Base-by-base conservation (phyloP, 2,888 invertebrate species). In the Teleiodes luculella region DNA sequence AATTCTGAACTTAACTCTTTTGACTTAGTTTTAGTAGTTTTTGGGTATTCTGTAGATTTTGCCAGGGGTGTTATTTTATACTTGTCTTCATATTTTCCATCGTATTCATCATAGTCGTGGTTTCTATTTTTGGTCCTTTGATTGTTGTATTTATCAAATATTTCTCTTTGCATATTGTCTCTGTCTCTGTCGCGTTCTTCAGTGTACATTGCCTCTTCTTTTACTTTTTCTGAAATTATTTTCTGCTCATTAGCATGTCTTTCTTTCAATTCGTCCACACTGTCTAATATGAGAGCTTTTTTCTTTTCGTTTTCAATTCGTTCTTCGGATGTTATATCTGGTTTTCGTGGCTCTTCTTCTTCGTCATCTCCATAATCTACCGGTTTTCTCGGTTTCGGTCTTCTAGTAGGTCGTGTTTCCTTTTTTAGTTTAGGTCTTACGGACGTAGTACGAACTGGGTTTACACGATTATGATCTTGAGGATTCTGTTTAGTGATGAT, bases 201-300 rank as follows among this genome's bases (percentile, higher is more conserved):
- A 65, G 75, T 69, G n/a, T 70, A 69, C 50, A 82, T 67, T 64
- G 84, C 84, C 61, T 88, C 87, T 66, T 83, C 83, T 64, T 82
- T 85, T 0, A 71, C 61, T 64, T 77, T 84, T 56, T 87, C 84
- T 10, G 79, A 74, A 64, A 87, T 78, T 1, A 62, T 60, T 61
- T 74, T 74, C 59, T 86, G 86, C 67, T 89, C 88, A 59, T 74
- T 62, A 11, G 76, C 80, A 55, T 89, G 89, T 14, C 85, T 73
- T 55, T 73, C 67, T 69, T 87, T 89, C 11, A 89, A 63, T 39
- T 83, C 80, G 54, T 89, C 88, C 4, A 89, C 86, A 53, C 76
- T 76, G 13, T 74, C 74, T 36, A 89, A 66, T 58, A 89, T 80
- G 54, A 71, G 76, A 3, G 78, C 72, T 63, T 87, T 87, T 55